Evolutionary conservation across 2,888 invertebrate species (phyloP).

Genomic region (Gerris lacustris): DNA sequence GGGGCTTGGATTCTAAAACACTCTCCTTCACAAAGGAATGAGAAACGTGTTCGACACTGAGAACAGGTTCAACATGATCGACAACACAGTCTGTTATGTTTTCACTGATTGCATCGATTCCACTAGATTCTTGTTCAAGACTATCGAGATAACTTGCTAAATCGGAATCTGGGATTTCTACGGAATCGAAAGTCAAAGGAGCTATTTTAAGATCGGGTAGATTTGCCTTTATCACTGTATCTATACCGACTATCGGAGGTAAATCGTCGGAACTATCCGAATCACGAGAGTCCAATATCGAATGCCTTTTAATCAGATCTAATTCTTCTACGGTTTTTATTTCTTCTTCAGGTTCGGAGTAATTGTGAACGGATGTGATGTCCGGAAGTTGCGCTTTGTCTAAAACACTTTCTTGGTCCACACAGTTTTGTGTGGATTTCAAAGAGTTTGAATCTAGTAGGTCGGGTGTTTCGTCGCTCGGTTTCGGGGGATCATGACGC

Average conservation of each 20-base stretch:
- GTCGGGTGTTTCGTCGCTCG: conserved; percentile 21
- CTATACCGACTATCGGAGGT: conserved; percentile 23
- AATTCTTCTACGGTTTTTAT: conserved; percentile 16
- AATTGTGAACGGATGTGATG: conserved; percentile 22
- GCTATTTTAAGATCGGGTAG: conserved; percentile 18
- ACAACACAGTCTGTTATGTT: not conserved
- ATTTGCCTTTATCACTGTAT: conserved; percentile 16
- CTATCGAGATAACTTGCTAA: conserved; percentile 38
- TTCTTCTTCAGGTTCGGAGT: not conserved
- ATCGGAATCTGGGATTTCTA: conserved; percentile 29
- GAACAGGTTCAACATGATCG: not conserved
- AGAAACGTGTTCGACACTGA: no score
- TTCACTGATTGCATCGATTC: conserved; percentile 13
- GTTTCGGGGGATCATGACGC: no score
- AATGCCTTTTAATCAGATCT: conserved; percentile 21
- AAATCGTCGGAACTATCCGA: conserved; percentile 17
- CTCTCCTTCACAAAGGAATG: not conserved
- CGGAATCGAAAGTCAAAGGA: conserved; percentile 22
- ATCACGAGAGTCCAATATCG: not conserved
- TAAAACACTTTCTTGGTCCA: not conserved
- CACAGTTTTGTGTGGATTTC: conserved; percentile 9
- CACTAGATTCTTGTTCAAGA: conserved; percentile 37
- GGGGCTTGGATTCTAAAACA: not conserved
- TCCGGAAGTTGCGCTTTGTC: conserved; percentile 23
- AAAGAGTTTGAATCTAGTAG: conserved; percentile 23